These are phyloP conservation scores for Rousettus leschenaultii DNA, from an alignment of 2,113 vertebrate species.

Conservation along the genomic window DNA sequence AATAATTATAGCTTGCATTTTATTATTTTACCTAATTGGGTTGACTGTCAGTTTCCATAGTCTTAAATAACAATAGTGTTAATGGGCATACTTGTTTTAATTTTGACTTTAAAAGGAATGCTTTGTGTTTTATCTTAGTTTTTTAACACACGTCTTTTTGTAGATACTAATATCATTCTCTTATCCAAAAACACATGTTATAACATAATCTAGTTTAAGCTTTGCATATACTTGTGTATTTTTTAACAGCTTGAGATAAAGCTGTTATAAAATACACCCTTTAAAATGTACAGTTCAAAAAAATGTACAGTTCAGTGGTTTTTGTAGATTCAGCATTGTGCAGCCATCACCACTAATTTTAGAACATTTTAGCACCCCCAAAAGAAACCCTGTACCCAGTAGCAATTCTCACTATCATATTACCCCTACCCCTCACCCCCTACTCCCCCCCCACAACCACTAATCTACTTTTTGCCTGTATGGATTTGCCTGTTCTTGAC, in stretches of 20 bases:
- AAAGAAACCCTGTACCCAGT: neutral
- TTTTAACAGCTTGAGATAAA: conserved; percentile 12
- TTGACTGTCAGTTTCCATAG: neutral
- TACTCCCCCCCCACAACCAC: neutral
- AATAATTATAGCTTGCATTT: neutral
- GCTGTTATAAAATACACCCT: neutral
- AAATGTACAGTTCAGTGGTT: neutral
- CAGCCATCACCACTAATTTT: neutral
- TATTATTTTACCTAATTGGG: conserved; percentile 23
- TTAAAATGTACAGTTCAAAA: neutral
- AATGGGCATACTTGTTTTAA: neutral
- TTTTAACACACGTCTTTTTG: conserved; percentile 8
- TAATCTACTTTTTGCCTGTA: neutral
- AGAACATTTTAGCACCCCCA: neutral
- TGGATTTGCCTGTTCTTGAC: neutral
- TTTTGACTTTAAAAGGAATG: conserved; percentile 17
- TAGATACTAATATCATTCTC: neutral
- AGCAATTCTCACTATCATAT: neutral
- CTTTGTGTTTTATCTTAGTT: neutral
- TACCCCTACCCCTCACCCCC: neutral
- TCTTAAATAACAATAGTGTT: conserved; percentile 19
- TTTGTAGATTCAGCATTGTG: conserved; percentile 28
- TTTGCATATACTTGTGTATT: neutral
- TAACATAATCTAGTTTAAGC: neutral
- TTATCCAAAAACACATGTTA: neutral